Evolutionary conservation across 37 sponge, comb jelly and placozoan genomes (phyloP), one percentile per base, ranked within the genome.

Genomic region (Oopsacas minuta): DNA sequence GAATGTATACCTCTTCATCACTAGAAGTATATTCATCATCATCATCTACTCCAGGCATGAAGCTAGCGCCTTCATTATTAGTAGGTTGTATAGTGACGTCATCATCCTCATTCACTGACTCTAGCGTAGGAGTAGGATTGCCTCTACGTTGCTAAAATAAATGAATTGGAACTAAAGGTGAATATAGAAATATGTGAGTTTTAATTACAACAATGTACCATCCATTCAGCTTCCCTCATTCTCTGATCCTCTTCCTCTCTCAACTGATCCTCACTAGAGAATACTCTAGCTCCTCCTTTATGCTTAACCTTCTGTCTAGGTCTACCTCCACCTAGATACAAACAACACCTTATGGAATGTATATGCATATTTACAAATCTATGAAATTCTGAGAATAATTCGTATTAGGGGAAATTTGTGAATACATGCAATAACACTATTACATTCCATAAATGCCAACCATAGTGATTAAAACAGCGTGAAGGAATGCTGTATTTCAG

Each of bases 1-100:
- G n/a, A n/a, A n/a, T n/a, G n/a, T n/a, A n/a, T n/a, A 61, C 75
- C 75, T 61, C 75, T 25, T 61, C 75, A 61, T 61, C 75, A 12
- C 75, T 61, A 20, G 75, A 61, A 12, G 28, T n/a, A 20, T 61
- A 25, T 25, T 3, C 7, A n/a, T 61, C 75, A 17, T 46, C 51
- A 17, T 46, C 51, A 61, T 61, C 75, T 3, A 61, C 7, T 10
- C 75, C 75, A 3, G 75, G 75, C 28, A 61, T 20, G 30, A 61
- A 61, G 30, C 30, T 61, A 20, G 75, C 75, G 22, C 75, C 75
- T n/a, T n/a, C 75, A 25, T 61, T 61, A 5, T 12, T 12, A 46
- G 51, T 12, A 17, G 12, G 17, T 17, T 61, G 28, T 12, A 32
- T 3, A 61, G 30, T 61, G 17, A 34, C 75, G 22, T n/a, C 22